Percentiles rank a stretch among this genome's conserved stretches.
phyloP scores from a whole-genome alignment of 2,888 invertebrate species.

The Dynastes grantii region DNA sequence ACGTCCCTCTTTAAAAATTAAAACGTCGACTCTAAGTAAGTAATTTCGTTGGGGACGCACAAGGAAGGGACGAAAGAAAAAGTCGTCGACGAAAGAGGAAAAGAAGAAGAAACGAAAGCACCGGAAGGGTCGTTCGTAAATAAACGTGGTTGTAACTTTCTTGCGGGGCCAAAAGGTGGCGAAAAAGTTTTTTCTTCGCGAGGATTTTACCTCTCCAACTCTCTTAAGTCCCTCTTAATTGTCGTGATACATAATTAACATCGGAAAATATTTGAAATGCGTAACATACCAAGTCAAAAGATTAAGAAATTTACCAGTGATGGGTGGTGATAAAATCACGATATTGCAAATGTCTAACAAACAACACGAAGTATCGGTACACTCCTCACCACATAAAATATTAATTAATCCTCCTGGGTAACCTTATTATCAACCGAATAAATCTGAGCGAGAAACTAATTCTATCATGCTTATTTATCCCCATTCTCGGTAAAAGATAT shows the following conservation, averaged over 20 bases:
- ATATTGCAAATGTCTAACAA: no score
- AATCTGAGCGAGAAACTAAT: no score
- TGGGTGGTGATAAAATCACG: no score
- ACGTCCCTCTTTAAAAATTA: constrained; percentile 57
- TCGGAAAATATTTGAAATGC: background rate
- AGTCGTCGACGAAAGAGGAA: background rate
- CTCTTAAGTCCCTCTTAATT: background rate
- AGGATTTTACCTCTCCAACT: background rate
- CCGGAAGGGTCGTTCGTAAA: background rate
- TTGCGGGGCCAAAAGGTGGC: background rate
- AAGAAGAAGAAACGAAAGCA: background rate
- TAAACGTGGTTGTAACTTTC: constrained; percentile 1
- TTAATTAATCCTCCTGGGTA: no score
- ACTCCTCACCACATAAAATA: no score
- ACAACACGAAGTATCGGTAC: no score
- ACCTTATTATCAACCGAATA: no score
- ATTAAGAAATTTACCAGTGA: no score
- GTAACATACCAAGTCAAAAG: no score
- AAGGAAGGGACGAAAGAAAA: background rate
- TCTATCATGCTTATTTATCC: no score
- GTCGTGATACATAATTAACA: background rate
- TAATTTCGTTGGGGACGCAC: constrained; percentile 19
- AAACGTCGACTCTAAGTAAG: constrained; percentile 46
- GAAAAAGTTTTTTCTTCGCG: background rate
- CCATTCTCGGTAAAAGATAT: no score